Base-by-base conservation (phyloP, 2,888 invertebrate genomes). In the Carterocephalus palaemon region DNA sequence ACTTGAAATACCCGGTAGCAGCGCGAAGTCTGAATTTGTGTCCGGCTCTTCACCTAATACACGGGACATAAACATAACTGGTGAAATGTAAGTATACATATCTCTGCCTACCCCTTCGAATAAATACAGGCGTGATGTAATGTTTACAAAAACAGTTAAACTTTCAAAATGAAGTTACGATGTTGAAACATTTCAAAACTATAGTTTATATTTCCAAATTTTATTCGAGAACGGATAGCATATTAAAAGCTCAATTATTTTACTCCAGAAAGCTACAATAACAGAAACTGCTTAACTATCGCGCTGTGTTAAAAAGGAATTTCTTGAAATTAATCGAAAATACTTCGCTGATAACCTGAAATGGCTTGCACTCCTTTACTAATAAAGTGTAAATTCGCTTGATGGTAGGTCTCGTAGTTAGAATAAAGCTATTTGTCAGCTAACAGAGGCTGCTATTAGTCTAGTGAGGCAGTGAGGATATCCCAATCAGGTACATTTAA, bases 381-480 rank as follows among this genome's bases (percentile, higher is more conserved):
- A 26, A 42, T 34, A 42, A 20, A 34, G 34, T 16, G 5, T 20
- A 28, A 22, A 28, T 1, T 34, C 20, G 24, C 12, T 9, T 34
- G 33, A 1, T 9, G 15, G 33, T 41, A 0, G 26, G 8, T 41
- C 41, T 33, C 41, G 41, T 41, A 41, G 32, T n/a, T n/a, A 41
- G 26, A 33, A 41, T 41, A 26, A 33, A 17, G 33, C 41, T 33
- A 41, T 41, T 41, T 41, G 26, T 26, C 33, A 20, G 26, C 8
- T 9, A 26, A 12, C 24, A 41, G 33, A 15, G 9, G 17, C 15
- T 0, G 26, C 20, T 33, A 42, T 42, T 26, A 42, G 33, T 33
- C 33, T 20, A 26, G 26, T 33, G 41, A 13, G 10, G 9, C 7
- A 12, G 8, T 12, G 8, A 22, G 12, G 13, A 33, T 42, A 26